Conservation (phyloP, 2,113 vertebrate genomes). For the Burhinus bistriatus region DNA sequence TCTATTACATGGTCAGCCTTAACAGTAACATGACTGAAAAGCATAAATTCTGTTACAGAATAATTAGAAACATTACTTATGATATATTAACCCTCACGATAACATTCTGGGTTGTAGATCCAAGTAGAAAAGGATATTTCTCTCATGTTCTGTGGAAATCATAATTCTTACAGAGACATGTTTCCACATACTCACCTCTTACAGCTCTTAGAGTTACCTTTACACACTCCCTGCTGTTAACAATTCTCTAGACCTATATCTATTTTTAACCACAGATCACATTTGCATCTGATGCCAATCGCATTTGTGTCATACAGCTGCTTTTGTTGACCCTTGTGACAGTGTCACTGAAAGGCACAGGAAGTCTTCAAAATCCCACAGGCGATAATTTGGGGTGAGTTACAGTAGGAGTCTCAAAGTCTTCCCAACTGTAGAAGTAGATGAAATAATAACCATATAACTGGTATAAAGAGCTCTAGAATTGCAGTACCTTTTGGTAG, state of each 20-base stretch:
- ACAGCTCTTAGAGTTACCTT: background rate
- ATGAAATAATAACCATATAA: background rate
- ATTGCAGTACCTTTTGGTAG: background rate
- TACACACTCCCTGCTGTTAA: background rate
- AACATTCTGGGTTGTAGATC: background rate
- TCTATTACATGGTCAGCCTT: background rate
- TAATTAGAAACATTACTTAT: background rate
- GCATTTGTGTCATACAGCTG: background rate
- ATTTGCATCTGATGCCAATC: background rate
- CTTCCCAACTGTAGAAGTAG: background rate
- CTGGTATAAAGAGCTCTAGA: background rate
- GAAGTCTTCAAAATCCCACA: background rate
- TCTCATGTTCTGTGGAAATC: background rate
- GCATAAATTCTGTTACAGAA: background rate
- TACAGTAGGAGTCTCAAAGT: background rate
- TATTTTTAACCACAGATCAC: background rate
- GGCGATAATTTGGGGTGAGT: background rate
- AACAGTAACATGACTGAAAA: background rate
- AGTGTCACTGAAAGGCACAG: background rate
- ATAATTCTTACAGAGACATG: background rate
- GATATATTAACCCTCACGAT: background rate
- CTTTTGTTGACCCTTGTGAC: background rate
- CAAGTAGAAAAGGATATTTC: background rate
- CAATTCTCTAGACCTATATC: background rate
- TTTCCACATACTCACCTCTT: background rate